These are phyloP conservation scores for Chloropsis hardwickii DNA, from an alignment of 2,113 vertebrate genomes.

Conservation along the genomic window DNA sequence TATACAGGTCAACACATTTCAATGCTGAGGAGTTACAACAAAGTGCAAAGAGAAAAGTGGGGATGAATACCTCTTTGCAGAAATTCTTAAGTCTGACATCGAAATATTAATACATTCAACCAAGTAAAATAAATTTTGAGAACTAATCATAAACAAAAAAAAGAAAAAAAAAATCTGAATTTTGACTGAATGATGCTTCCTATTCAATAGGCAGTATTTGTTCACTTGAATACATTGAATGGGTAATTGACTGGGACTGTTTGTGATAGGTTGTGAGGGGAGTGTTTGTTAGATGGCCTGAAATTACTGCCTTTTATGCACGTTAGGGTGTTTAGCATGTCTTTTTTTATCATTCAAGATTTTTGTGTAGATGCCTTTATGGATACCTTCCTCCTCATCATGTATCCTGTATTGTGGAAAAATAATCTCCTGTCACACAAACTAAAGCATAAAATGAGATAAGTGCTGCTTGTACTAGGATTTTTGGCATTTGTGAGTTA, in stretches of 20 bases:
- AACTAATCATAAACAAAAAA: neutral
- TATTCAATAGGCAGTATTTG: neutral
- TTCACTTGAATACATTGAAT: neutral
- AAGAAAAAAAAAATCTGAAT: neutral
- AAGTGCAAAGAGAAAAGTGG: neutral
- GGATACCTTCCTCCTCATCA: neutral
- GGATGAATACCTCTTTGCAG: neutral
- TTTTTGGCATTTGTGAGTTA: neutral
- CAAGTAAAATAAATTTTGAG: neutral
- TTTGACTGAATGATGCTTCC: neutral
- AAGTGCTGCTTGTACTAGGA: neutral
- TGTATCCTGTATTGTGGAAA: neutral
- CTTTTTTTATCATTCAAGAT: neutral
- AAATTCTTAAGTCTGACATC: neutral
- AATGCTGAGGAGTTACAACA: neutral
- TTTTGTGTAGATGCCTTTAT: neutral
- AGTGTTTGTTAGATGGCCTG: neutral
- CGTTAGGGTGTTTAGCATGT: neutral
- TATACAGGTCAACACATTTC: neutral
- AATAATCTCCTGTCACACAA: neutral
- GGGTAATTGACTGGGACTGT: neutral
- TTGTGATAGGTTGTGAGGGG: neutral
- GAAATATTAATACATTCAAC: neutral
- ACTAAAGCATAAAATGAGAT: neutral
- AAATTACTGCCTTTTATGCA: neutral